Evolutionary conservation across 2,888 invertebrate genomes (phyloP), one percentile per base, ranked within the genome.

Genomic region (Syrista parreyssii): DNA sequence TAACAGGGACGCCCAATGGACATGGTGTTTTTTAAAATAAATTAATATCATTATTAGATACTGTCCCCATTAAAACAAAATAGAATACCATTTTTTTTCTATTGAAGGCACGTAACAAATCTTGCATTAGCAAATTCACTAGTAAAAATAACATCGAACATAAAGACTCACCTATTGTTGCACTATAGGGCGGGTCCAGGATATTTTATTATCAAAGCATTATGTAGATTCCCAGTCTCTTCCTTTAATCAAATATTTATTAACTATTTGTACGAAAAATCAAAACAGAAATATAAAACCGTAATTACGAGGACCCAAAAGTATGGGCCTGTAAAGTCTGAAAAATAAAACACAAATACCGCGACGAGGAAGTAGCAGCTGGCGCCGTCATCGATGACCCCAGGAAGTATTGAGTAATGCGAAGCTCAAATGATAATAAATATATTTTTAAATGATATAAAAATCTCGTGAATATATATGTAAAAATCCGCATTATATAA

Each of bases 151-250:
- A 71, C 2, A 71, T 71, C 71, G 33, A 32, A 11, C 23, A 71
- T 33, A 69, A 15, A 69, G 75, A 76, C 81, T 81, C 76, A 81
- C 81, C 80, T 80, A 81, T 71, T 74, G 74, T 78, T 79, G 75
- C 80, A 80, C 78, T 36, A 71, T 81, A 74, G 75, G 34, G 78
- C 32, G 73, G 77, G 75, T 73, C 75, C 72, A 72, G 68, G 32
- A 68, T 68, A 75, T 76, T 71, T 77, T 77, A 68, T 23, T 76
- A 79, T 76, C 78, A 68, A 77, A 75, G 75, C 79, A 76, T 74
- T 68, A 75, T 77, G 71, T 4, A 30, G 71, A 71, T 6, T 12
- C 6, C 9, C 32, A 9, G 4, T 12, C 31, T 31, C 12, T 33
- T 2, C 11, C 12, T 33, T 23, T 71, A 32, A 9, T 9, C 31